A percentile compares a stretch with the other conserved stretches of the same genome.
phyloP scores from a whole-genome alignment of 2,888 invertebrate genomes.

The Aricia artaxerxes region DNA sequence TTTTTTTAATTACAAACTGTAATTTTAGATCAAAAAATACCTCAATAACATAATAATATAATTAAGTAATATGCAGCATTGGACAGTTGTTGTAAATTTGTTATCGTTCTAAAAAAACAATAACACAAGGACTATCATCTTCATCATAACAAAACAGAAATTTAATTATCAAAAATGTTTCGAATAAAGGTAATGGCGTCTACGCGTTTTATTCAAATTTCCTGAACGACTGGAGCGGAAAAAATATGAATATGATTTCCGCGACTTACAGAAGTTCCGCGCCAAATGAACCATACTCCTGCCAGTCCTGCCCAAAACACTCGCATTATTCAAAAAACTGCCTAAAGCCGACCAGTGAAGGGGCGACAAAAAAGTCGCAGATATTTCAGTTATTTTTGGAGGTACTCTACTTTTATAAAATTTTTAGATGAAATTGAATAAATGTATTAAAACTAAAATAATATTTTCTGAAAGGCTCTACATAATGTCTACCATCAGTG shows the following conservation, averaged over 20 bases:
- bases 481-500: no score
- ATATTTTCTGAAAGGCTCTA: no score
- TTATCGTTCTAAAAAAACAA: neutral
- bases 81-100: neutral
- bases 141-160: constrained; percentile 10
- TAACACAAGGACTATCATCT: neutral
- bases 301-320: constrained; percentile 75
- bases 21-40: no score
- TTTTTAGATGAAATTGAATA: neutral
- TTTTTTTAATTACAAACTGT: no score
- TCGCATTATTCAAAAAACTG: constrained; percentile 72
- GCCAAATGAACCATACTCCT: constrained; percentile 79
- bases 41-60: no score
- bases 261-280: constrained; percentile 69
- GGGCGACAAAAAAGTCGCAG: neutral
- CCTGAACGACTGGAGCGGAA: constrained; percentile 74
- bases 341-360: constrained; percentile 42
- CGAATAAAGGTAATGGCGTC: constrained; percentile 46
- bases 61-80: no score
- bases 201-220: constrained; percentile 69
- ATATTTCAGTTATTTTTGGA: neutral
- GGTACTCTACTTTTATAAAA: no score
- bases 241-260: constrained; percentile 79
- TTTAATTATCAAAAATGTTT: constrained; percentile 27
- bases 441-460: neutral